Percentiles rank a stretch among this genome's conserved stretches.
phyloP scores from a whole-genome alignment of 1,140 invertebrate species.

The Oryzaephilus surinamensis region DNA sequence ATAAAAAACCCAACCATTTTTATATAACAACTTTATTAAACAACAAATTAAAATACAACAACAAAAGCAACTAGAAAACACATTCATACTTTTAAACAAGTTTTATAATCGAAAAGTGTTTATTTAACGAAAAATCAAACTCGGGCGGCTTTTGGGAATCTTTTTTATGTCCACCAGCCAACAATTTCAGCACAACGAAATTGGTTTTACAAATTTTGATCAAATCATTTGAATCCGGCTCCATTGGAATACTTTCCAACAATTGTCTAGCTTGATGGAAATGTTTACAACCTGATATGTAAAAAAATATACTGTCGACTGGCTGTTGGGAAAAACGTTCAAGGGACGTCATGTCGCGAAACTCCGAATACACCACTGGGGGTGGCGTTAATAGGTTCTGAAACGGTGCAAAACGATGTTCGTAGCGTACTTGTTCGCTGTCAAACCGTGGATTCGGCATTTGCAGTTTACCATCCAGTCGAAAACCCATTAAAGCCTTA shows the following conservation, averaged over 20 bases:
- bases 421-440: constrained; percentile 86
- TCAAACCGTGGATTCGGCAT: constrained; percentile 82
- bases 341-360: constrained; percentile 43
- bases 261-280: constrained; percentile 83
- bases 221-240: constrained; percentile 66
- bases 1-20: no score
- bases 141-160: constrained; percentile 72
- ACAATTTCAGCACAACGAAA: constrained; percentile 85
- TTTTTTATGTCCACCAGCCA: constrained; percentile 82
- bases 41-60: no score
- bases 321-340: constrained; percentile 38
- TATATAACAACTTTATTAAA: no score
- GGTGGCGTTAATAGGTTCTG: constrained; percentile 77
- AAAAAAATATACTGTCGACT: constrained; percentile 46
- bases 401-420: constrained; percentile 87
- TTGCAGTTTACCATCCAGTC: constrained; percentile 56
- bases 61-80: no score
- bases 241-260: constrained; percentile 68
- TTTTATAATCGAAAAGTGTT: constrained; percentile 86
- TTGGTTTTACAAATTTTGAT: constrained; percentile 88
- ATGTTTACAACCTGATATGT: constrained; percentile 75
- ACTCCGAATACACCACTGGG: constrained; percentile 53
- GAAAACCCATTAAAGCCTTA: constrained; percentile 69
- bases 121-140: constrained; percentile 83
- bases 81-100: constrained; percentile 16